Base-by-base conservation (phyloP, 2,797 vertebrate genomes). In the Coregonus suidteri region DNA sequence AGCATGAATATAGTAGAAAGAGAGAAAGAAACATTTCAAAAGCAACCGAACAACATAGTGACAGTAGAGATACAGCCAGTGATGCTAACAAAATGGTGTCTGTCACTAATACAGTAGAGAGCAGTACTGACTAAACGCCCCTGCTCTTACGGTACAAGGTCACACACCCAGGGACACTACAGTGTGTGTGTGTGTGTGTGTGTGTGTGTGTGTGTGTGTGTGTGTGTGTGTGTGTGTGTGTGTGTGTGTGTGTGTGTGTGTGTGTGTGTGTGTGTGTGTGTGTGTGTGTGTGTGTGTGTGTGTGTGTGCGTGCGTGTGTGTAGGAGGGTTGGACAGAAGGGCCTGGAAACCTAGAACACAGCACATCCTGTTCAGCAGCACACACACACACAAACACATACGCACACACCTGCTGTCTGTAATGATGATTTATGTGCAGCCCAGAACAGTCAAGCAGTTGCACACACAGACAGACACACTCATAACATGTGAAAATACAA, bases 361-460 rank as follows among this genome's bases (percentile, higher is more conserved):
- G 11, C 51, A 84, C 77, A 87, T 88, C 89, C 89, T 92, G 90
- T 92, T 93, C 90, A 91, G 82, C 83, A 82, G 59, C 68, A 76
- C 78, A 73, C 75, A 80, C 62, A 78, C 25, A 79, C 62, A 82
- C 80, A 52, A 11, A 70, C 31, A 62, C 59, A 73, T 4, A 71
- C 70, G 18, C 56, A 80, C 56, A 76, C 71, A 78, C 83, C 88
- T 91, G 92, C 86, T 88, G 89, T 85, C 84, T 84, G 83, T 93
- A 92, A 94, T 92, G 90, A 92, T 92, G 92, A 93, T 94, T 92
- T 93, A 94, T 93, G 88, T 86, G 84, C 74, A 7, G 87, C 82
- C 81, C 81, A 83, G 80, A 84, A 88, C 84, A 88, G 84, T 87
- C 88, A 85, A 84, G 89, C 83, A 91, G 85, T 88, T 91, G 86